Percentiles rank a stretch among this genome's conserved stretches.
phyloP scores from a whole-genome alignment of 2,113 vertebrate species.

The Noctilio leporinus region DNA sequence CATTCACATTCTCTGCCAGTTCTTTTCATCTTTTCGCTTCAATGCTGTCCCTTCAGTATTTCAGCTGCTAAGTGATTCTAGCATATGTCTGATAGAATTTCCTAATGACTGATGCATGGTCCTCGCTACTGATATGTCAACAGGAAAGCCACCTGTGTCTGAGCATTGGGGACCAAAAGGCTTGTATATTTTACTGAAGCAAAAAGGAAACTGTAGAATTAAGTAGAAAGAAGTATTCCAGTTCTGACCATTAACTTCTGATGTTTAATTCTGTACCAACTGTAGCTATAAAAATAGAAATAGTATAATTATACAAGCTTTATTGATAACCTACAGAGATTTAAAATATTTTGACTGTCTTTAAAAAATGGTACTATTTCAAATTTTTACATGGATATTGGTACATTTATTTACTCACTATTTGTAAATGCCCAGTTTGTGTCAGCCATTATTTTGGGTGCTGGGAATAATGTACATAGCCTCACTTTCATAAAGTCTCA shows the following conservation, averaged over 20 bases:
- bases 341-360: background rate
- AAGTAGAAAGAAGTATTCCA: slow-evolving; percentile 8
- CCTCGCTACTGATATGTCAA: slow-evolving; percentile 20
- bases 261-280: background rate
- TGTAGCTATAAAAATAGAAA: background rate
- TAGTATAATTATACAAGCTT: background rate
- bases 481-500: background rate
- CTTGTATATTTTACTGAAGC: background rate
- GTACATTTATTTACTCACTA: background rate
- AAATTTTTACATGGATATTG: background rate
- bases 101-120: slow-evolving; percentile 32
- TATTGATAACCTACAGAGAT: background rate
- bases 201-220: slow-evolving; percentile 22
- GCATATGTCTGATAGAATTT: slow-evolving; percentile 36
- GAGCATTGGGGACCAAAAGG: slow-evolving; percentile 18
- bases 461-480: background rate
- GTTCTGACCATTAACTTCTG: slow-evolving; percentile 21
- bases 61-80: slow-evolving; percentile 24
- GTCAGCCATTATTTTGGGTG: background rate
- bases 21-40: slow-evolving; percentile 19
- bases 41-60: slow-evolving; percentile 2
- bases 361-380: background rate
- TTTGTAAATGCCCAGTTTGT: background rate
- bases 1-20: background rate
- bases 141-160: slow-evolving; percentile 49